phyloP scores from a whole-genome alignment of 2,888 invertebrate genomes.

The Clivina fossor region DNA sequence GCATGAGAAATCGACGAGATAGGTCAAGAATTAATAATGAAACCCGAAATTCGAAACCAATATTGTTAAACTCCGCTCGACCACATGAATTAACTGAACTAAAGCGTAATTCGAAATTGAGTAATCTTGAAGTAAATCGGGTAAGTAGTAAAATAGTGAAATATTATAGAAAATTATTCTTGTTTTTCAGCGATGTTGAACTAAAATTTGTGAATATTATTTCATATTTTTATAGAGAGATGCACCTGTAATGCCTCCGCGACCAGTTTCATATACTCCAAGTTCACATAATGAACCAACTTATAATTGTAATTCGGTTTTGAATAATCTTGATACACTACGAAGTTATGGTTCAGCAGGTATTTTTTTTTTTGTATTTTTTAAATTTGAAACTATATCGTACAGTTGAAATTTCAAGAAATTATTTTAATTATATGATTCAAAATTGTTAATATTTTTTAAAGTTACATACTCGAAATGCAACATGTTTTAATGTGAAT shows the following conservation, averaged over 20 bases:
- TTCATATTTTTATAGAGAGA: slow-evolving; percentile 52
- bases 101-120: slow-evolving; percentile 75
- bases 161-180: background rate
- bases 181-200: too few relatives aligned
- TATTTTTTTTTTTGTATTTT: too few relatives aligned
- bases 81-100: slow-evolving; percentile 59
- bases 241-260: slow-evolving; percentile 64
- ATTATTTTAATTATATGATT: too few relatives aligned
- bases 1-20: slow-evolving; percentile 11
- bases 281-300: slow-evolving; percentile 66
- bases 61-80: slow-evolving; percentile 59
- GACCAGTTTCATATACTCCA: slow-evolving; percentile 84
- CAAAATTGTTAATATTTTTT: too few relatives aligned
- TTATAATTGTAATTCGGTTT: slow-evolving; percentile 53
- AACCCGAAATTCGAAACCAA: slow-evolving; percentile 58
- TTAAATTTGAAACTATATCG: too few relatives aligned
- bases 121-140: slow-evolving; percentile 74
- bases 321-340: slow-evolving; percentile 86
- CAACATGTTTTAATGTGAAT: too few relatives aligned
- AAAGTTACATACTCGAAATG: too few relatives aligned
- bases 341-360: slow-evolving; percentile 91
- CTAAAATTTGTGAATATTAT: background rate
- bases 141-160: slow-evolving; percentile 47
- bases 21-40: slow-evolving; percentile 55
- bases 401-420: too few relatives aligned